phyloP scores from a whole-genome alignment of 2,888 invertebrate species.

The Seira ritae region DNA sequence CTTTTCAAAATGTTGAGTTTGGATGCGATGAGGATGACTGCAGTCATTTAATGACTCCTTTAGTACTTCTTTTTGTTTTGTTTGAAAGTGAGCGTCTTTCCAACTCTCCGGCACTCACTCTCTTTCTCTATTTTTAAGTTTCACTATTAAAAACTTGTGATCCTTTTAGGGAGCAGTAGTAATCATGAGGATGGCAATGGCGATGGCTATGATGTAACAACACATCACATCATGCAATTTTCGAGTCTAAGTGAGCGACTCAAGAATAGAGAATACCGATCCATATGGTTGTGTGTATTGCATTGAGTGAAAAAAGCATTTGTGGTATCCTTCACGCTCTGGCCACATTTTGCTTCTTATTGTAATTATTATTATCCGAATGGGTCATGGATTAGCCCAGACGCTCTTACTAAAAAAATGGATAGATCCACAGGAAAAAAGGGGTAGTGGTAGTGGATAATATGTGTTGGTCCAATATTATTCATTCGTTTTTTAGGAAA shows the following conservation, averaged over 20 bases:
- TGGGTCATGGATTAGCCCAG: neutral
- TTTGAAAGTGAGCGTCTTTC: neutral
- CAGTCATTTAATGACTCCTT: conserved; percentile 2
- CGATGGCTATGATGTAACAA: neutral
- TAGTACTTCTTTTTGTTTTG: neutral
- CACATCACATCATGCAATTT: conserved; percentile 11
- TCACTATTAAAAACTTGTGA: neutral
- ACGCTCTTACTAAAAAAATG: neutral
- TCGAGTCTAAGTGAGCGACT: neutral
- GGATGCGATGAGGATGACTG: conserved; percentile 1
- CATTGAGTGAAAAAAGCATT: neutral
- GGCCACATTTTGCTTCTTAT: conserved; percentile 11
- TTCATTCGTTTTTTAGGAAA: no score
- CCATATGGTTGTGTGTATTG: neutral
- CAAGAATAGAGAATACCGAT: neutral
- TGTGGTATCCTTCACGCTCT: conserved; percentile 1
- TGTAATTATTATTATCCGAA: conserved; percentile 1
- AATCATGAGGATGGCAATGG: neutral
- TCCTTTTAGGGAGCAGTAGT: neutral
- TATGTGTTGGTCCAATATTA: no score
- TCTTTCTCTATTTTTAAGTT: neutral
- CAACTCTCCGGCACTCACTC: neutral
- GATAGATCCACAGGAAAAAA: neutral
- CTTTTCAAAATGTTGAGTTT: neutral
- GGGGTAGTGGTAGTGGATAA: neutral